Evolutionary conservation across 2,888 invertebrate species (phyloP).

Genomic region (Monopis laevigella): DNA sequence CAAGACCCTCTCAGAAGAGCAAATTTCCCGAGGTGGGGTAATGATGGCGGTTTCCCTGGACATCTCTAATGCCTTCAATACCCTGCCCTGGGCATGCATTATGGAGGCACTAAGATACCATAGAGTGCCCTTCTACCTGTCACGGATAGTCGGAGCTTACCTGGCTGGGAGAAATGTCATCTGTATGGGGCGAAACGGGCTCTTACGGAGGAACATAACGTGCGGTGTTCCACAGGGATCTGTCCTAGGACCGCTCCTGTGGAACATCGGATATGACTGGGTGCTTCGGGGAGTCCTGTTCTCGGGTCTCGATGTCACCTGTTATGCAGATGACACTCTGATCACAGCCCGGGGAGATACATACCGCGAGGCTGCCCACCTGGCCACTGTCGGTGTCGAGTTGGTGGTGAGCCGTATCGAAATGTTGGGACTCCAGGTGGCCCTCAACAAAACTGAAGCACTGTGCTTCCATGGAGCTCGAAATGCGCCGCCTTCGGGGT

Average conservation of each 20-base stretch:
- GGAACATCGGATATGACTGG: conserved; percentile 10
- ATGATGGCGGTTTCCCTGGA: conserved; percentile 20
- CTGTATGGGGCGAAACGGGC: background rate
- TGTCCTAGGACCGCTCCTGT: conserved; percentile 18
- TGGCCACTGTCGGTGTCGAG: background rate
- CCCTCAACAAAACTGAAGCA: background rate
- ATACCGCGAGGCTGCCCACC: background rate
- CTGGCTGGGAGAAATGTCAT: conserved; percentile 4
- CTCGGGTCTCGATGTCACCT: background rate
- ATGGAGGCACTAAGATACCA: conserved; percentile 20
- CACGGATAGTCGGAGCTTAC: conserved; percentile 14
- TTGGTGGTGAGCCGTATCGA: background rate
- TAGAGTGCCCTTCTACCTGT: conserved; percentile 18
- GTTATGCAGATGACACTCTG: conserved; percentile 19
- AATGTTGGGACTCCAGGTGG: background rate
- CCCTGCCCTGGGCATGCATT: conserved; percentile 21
- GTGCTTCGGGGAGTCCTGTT: conserved; percentile 13
- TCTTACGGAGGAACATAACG: background rate
- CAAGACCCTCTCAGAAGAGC: background rate
- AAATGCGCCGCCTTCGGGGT: background rate
- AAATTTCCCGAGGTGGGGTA: conserved; percentile 15
- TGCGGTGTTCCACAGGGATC: conserved; percentile 19
- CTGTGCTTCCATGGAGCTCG: background rate
- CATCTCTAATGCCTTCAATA: conserved; percentile 23
- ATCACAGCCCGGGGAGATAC: conserved; percentile 10